Conservation (phyloP, 1,140 invertebrate species). For the Geopemphigus sp. region DNA sequence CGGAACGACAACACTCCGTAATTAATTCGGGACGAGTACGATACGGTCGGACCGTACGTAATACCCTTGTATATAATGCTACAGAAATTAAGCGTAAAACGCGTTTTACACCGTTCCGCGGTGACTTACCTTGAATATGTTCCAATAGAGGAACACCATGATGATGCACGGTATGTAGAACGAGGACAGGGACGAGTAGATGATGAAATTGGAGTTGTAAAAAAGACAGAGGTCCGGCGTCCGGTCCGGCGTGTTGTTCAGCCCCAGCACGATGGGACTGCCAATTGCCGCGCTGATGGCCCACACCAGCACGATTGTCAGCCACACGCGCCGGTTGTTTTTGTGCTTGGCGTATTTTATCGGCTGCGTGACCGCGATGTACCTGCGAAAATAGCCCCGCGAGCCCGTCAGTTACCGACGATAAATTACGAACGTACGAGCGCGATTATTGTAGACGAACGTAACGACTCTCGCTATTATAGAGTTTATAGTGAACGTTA, state of each 20-base stretch:
- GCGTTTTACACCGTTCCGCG: no score
- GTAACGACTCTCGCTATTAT: background rate
- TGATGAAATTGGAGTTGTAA: conserved; percentile 97
- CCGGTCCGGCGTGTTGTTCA: conserved; percentile 84
- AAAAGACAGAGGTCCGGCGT: conserved; percentile 83
- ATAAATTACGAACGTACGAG: no score
- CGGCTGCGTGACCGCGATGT: conserved; percentile 97
- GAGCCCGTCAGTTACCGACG: background rate
- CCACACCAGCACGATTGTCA: conserved; percentile 97
- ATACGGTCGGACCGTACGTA: no score
- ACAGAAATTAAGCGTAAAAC: no score
- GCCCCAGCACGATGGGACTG: conserved; percentile 92
- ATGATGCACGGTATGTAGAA: conserved; percentile 99
- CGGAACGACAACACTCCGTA: no score
- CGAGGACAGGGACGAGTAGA: conserved; percentile 95
- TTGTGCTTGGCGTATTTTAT: conserved; percentile 99
- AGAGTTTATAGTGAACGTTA: no score
- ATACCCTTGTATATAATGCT: no score
- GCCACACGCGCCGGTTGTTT: conserved; percentile 89
- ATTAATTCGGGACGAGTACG: no score
- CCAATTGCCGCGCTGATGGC: conserved; percentile 92
- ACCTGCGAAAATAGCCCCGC: conserved; percentile 64
- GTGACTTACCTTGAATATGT: conserved; percentile 84
- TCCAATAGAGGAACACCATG: conserved; percentile 98
- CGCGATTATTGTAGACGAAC: no score